These are phyloP conservation scores for Saccostrea cuccullata DNA, from an alignment of 1,140 invertebrate species.

Conservation along the genomic window DNA sequence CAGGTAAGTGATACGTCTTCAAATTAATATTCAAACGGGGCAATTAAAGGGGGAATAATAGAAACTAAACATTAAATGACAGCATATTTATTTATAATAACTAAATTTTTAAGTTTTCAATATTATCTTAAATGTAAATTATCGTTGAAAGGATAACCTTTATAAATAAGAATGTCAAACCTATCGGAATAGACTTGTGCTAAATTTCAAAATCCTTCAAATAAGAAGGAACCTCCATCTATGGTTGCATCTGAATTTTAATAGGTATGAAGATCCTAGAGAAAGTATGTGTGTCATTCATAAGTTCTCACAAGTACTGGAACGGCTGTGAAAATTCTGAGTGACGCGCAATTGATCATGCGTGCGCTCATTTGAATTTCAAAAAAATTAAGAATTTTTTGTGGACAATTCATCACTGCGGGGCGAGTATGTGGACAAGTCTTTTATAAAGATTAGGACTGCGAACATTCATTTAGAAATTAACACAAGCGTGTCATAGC, in stretches of 20 bases:
- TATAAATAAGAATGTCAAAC: too few species aligned
- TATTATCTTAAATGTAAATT: too few species aligned
- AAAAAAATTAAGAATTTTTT: not conserved
- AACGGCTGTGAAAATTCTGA: not conserved
- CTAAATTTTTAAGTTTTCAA: not conserved
- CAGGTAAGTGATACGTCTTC: not conserved
- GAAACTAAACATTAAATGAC: not conserved
- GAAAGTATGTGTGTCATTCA: conserved; percentile 30
- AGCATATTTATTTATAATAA: not conserved
- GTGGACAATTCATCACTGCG: not conserved
- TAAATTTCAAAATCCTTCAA: not conserved
- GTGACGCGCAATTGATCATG: conserved; percentile 20
- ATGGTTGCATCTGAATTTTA: not conserved
- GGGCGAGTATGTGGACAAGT: conserved; percentile 2
- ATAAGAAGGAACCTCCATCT: not conserved
- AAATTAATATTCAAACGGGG: not conserved
- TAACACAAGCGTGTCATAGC: conserved; percentile 4
- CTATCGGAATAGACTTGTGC: too few species aligned
- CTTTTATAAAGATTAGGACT: conserved; percentile 12
- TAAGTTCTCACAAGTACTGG: not conserved
- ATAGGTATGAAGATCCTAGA: not conserved
- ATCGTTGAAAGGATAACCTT: too few species aligned
- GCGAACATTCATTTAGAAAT: conserved; percentile 11
- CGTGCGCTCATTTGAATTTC: conserved; percentile 27
- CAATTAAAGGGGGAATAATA: not conserved